Conservation (phyloP, 2,113 vertebrate genomes). For the Burhinus oedicnemus region DNA sequence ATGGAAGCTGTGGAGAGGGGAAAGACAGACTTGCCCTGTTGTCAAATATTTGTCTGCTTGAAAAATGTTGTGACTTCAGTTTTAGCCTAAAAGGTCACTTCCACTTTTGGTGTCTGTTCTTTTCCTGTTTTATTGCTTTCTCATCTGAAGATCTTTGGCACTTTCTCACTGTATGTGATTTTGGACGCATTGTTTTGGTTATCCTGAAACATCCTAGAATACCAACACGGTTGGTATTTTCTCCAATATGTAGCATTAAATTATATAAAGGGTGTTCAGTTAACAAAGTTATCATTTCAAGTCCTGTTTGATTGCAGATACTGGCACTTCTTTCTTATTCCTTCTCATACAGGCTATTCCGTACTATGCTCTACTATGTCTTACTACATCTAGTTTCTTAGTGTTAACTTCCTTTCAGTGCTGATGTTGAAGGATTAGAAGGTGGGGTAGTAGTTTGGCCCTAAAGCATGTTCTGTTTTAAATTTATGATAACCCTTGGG, state of each 20-base stretch:
- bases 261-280: not conserved
- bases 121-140: not conserved
- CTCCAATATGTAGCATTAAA: not conserved
- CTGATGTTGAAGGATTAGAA: not conserved
- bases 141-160: not conserved
- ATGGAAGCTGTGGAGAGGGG: not conserved
- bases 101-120: not conserved
- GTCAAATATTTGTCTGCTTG: not conserved
- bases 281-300: not conserved
- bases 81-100: not conserved
- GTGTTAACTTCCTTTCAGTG: not conserved
- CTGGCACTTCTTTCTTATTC: not conserved
- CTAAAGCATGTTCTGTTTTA: not conserved
- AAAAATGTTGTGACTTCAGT: not conserved
- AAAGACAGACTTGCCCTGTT: not conserved
- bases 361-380: rapidly evolving
- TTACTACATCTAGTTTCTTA: not conserved
- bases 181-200: not conserved
- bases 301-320: not conserved
- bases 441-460: not conserved
- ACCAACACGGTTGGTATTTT: not conserved
- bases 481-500: not conserved
- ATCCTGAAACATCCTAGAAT: not conserved
- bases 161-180: not conserved
- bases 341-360: not conserved